phyloP scores from a whole-genome alignment of 2,888 invertebrate species.

The Tenthredo mesomela region DNA sequence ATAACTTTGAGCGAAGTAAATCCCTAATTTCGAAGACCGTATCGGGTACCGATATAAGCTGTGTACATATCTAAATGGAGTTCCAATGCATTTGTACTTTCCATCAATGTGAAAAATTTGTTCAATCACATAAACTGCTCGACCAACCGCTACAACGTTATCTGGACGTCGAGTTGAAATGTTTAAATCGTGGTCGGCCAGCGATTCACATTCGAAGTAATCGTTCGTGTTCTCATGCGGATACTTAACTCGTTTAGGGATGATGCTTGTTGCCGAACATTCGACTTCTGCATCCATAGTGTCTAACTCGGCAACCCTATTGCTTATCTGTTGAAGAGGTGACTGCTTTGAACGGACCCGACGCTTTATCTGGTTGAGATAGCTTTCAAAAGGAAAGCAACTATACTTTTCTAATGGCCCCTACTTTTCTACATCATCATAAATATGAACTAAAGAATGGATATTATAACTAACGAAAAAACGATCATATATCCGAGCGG shows the following conservation, averaged over 20 bases:
- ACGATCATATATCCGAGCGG: constrained; percentile 2
- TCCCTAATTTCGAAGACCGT: not conserved
- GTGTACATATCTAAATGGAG: constrained; percentile 1
- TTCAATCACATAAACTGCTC: not conserved
- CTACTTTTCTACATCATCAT: constrained; percentile 6
- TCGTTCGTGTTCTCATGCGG: not conserved
- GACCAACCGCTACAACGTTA: constrained; percentile 12
- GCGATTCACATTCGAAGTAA: constrained; percentile 5
- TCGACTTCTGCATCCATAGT: not conserved
- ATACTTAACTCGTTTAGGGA: not conserved
- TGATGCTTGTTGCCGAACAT: not conserved
- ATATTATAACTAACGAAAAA: constrained; percentile 20
- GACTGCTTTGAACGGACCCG: constrained; percentile 16
- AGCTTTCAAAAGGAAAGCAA: constrained; percentile 29
- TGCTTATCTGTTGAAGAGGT: constrained; percentile 17
- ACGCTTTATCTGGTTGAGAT: not conserved
- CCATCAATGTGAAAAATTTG: not conserved
- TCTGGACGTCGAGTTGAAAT: constrained; percentile 13
- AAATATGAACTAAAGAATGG: constrained; percentile 16
- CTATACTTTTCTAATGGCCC: constrained; percentile 17
- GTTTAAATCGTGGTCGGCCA: not conserved
- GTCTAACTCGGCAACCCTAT: not conserved
- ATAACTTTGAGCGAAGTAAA: not conserved
- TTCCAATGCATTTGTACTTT: constrained; percentile 21
- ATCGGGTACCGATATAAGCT: constrained; percentile 1